These are phyloP conservation scores for Hippocampus zosterae DNA, from an alignment of 2,113 vertebrate species.

Conservation along the genomic window DNA sequence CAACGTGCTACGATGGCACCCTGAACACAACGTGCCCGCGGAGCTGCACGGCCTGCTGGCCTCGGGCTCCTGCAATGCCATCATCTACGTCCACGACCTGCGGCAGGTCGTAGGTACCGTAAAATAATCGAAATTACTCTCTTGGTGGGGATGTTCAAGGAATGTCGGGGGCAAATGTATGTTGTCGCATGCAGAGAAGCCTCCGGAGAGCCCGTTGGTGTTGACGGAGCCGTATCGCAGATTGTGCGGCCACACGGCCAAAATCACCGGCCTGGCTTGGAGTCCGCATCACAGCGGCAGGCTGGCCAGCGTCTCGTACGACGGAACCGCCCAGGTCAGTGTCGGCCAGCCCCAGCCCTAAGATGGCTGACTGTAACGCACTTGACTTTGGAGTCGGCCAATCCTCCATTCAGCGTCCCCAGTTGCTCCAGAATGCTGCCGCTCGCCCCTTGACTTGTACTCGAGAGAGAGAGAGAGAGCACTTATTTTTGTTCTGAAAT, in stretches of 20 bases:
- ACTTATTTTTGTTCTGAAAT: neutral
- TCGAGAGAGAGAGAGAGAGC: no score
- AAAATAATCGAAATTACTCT: no score
- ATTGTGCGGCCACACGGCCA: conserved; percentile 86
- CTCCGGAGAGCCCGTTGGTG: conserved; percentile 69
- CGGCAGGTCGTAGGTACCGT: conserved; percentile 71
- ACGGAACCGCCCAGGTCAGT: conserved; percentile 90
- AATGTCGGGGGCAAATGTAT: neutral
- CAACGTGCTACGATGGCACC: conserved; percentile 88
- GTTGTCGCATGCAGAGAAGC: conserved; percentile 66
- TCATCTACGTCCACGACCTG: conserved; percentile 86
- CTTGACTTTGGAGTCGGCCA: no score
- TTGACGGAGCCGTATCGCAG: conserved; percentile 87
- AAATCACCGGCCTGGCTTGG: conserved; percentile 89
- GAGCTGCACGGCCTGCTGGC: conserved; percentile 82
- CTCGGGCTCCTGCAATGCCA: conserved; percentile 89
- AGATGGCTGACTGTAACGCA: no score
- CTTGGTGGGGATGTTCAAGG: neutral
- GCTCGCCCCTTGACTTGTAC: no score
- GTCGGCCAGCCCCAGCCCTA: no score
- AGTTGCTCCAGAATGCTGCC: no score
- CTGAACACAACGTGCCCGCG: conserved; percentile 69
- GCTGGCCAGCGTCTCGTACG: conserved; percentile 86
- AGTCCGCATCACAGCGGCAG: conserved; percentile 87
- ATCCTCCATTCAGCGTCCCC: no score